Evolutionary conservation across 2,797 vertebrate genomes (phyloP).

Genomic region (Saxicola maurus): DNA sequence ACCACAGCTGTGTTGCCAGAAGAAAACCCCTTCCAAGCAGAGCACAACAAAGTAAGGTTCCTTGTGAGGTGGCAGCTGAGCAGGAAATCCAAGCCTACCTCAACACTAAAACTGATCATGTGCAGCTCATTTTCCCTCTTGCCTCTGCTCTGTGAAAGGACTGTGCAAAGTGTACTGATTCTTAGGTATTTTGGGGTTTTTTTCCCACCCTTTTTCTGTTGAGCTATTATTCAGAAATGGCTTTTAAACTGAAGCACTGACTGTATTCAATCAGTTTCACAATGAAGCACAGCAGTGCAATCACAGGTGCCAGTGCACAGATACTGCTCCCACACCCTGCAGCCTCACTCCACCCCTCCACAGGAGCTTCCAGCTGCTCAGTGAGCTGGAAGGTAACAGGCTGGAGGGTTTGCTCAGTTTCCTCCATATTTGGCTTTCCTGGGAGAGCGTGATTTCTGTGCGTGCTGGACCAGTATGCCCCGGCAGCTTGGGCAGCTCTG

Average conservation of each 20-base stretch:
- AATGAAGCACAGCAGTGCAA: background rate
- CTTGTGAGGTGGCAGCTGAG: background rate
- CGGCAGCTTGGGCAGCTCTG: background rate
- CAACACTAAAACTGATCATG: background rate
- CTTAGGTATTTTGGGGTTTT: background rate
- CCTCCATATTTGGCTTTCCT: background rate
- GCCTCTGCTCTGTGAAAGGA: background rate
- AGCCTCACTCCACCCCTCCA: background rate
- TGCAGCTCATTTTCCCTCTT: background rate
- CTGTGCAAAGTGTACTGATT: background rate
- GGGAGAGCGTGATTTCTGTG: background rate
- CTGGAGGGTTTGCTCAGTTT: background rate
- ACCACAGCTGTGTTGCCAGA: background rate
- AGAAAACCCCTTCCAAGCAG: background rate
- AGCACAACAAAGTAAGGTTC: background rate
- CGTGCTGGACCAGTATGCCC: background rate
- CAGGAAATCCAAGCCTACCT: background rate
- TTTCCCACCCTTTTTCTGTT: background rate
- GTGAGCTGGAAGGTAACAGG: background rate
- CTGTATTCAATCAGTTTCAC: background rate
- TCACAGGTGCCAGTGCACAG: background rate
- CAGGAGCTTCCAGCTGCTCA: background rate
- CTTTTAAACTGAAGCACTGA: background rate
- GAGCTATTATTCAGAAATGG: background rate
- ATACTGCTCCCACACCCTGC: background rate